Conservation (phyloP, 2,797 vertebrate genomes). For the Rallus crepitans region DNA sequence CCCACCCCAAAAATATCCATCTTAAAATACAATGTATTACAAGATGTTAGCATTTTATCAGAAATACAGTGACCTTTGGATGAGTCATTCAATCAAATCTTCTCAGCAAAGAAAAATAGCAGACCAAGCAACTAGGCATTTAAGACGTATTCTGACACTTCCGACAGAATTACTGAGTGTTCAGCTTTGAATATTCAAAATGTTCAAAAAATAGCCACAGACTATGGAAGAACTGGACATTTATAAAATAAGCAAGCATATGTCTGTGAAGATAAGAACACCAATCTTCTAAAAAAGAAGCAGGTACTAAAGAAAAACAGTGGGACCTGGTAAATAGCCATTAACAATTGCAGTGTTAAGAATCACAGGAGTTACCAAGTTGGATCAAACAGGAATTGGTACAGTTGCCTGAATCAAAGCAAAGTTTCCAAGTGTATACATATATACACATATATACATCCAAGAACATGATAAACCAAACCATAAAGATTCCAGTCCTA, state of each 20-base stretch:
- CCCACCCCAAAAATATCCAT: not conserved
- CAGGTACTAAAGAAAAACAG: not conserved
- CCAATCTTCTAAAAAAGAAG: not conserved
- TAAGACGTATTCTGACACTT: slow-evolving; percentile 52
- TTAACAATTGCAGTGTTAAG: not conserved
- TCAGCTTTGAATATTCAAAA: slow-evolving; percentile 50
- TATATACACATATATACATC: too few relatives aligned
- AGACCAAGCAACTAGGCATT: slow-evolving; percentile 52
- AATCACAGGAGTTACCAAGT: not conserved
- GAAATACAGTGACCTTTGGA: slow-evolving; percentile 32
- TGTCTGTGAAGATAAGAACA: slow-evolving; percentile 38
- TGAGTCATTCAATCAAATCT: slow-evolving; percentile 63
- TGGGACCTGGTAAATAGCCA: not conserved
- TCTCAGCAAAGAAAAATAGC: slow-evolving; percentile 36
- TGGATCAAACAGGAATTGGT: not conserved
- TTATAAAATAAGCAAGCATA: slow-evolving; percentile 24
- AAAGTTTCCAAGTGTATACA: not conserved
- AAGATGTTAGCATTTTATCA: slow-evolving; percentile 27
- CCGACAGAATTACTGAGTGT: slow-evolving; percentile 42
- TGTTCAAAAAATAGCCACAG: slow-evolving; percentile 42
- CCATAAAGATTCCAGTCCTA: not conserved
- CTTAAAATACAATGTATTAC: slow-evolving; percentile 29
- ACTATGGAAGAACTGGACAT: slow-evolving; percentile 17
- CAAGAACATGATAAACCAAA: not conserved
- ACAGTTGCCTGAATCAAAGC: not conserved